Conservation (phyloP, 2,888 invertebrate genomes). For the Agonum fuliginosum region DNA sequence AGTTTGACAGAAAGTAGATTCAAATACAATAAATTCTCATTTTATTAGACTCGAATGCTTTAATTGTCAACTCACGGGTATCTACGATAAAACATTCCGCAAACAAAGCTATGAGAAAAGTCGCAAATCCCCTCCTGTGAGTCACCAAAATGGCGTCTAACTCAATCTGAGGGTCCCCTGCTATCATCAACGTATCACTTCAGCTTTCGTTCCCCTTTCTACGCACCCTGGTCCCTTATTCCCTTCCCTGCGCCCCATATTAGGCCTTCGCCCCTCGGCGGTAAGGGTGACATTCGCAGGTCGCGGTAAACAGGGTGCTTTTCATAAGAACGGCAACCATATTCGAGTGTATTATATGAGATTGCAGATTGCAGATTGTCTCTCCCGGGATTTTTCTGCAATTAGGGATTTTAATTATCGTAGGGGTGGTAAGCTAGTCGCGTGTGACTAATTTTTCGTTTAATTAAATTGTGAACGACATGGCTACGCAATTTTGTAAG, state of each 20-base stretch:
- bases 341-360: conserved; percentile 34
- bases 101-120: too few species aligned
- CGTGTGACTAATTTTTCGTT: conserved; percentile 32
- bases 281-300: background rate
- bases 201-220: conserved; percentile 17
- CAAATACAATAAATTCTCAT: too few species aligned
- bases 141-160: conserved; percentile 8
- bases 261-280: too few species aligned
- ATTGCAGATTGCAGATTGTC: background rate
- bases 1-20: too few species aligned
- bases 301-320: background rate
- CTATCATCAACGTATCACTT: conserved; percentile 39
- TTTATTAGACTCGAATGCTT: too few species aligned
- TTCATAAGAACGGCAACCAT: conserved; percentile 23
- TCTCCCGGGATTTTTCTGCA: conserved; percentile 44
- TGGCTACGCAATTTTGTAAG: background rate
- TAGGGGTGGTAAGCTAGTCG: background rate
- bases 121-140: too few species aligned
- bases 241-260: too few species aligned
- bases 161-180: background rate
- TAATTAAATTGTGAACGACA: conserved; percentile 36
- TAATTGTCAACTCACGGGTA: too few species aligned
- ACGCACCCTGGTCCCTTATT: too few species aligned
- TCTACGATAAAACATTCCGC: too few species aligned
- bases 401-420: conserved; percentile 55